Conservation (phyloP, 1,140 invertebrate species). For the Pseudomyrmex gracilis region DNA sequence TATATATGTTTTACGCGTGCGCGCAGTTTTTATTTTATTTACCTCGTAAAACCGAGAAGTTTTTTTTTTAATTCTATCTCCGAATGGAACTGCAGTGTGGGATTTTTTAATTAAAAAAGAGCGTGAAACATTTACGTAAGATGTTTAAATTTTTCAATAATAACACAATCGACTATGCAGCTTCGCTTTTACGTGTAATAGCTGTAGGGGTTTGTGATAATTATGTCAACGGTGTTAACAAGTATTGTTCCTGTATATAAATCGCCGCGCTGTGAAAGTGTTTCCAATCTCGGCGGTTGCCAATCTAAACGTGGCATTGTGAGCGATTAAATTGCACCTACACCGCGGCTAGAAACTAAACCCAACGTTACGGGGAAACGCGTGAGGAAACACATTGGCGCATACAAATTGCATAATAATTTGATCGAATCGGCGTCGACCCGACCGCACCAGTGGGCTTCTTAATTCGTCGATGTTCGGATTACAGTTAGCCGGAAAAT, state of each 20-base stretch:
- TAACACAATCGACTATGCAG: no score
- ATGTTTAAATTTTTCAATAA: no score
- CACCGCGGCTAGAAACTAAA: not conserved
- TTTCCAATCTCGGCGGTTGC: conserved; percentile 24
- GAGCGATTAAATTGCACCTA: conserved; percentile 44
- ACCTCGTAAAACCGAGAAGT: not conserved
- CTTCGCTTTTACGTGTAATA: no score
- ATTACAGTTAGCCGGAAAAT: conserved; percentile 67
- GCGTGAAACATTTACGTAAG: not conserved
- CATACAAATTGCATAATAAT: conserved; percentile 60
- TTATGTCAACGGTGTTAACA: conserved; percentile 22
- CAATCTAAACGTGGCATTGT: conserved; percentile 35
- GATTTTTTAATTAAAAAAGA: not conserved
- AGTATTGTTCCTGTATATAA: conserved; percentile 30
- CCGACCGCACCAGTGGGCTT: conserved; percentile 42
- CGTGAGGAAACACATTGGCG: conserved; percentile 29
- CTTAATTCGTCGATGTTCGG: conserved; percentile 71
- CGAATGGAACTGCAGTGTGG: not conserved
- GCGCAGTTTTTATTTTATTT: no score
- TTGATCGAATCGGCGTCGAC: conserved; percentile 37
- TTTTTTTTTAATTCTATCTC: not conserved
- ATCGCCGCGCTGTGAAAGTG: conserved; percentile 24
- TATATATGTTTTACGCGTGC: not conserved
- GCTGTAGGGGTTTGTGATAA: not conserved
- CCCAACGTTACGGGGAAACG: conserved; percentile 1